Base-by-base conservation (phyloP, 2,888 invertebrate genomes). In the Aleiodes leptofemur region DNA sequence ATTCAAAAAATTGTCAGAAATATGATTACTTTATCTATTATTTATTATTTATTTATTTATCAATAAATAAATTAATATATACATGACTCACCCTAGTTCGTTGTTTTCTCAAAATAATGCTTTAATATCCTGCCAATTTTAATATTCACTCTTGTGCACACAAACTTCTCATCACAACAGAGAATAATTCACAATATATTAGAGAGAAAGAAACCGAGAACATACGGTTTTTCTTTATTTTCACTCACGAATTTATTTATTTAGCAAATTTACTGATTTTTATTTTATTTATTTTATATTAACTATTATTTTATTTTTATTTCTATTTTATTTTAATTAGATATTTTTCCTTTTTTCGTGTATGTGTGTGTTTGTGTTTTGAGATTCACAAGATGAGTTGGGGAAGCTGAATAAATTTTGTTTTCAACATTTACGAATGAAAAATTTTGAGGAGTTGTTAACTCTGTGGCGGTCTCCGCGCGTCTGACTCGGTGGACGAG, bases 381-480 rank as follows among this genome's bases (percentile, higher is more conserved):
- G 3, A 14, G 34, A 34, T 59, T 34, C 34, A 14, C 31, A 6
- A 48, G 34, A 61, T 34, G 34, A n/a, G 38, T 3, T 11, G 43
- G 13, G 11, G 43, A 11, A 43, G 43, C 43, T 23, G 16, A 64
- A 64, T 9, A 1, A 23, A 16, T 48, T 9, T 48, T 23, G 16
- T 4, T 48, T 16, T 9, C 23, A 23, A 43, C 43, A 43, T 43
- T 43, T 0, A 43, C 43, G 43, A 11, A 43, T 7, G 43, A 23
- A 34, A 34, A 34, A 64, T 23, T 11, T 13, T 14, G 51, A 23
- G 1, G 48, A 50, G 34, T 1, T 61, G 61, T 73, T 71, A 68
- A 72, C 76, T 73, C 78, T 78, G 78, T 80, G 79, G 81, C 79
- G 81, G 82, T 79, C 81, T 79, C 78, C 81, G 81, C 83, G 83